Conservation (phyloP, 2,888 invertebrate species). For the Ormyrus thymus region DNA sequence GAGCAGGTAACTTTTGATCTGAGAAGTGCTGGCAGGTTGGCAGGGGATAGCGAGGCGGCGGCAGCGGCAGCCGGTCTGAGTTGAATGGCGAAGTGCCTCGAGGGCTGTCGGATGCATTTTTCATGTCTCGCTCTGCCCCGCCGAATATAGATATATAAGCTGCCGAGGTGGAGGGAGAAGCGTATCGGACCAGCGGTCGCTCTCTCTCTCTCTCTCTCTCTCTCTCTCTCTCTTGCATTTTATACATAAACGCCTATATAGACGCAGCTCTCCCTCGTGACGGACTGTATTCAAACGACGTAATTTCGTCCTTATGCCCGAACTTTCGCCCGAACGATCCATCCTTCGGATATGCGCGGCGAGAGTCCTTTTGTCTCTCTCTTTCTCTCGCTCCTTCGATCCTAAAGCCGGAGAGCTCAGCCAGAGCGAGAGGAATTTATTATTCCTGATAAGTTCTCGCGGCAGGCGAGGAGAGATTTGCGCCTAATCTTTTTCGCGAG, state of each 20-base stretch:
- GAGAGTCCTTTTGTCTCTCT: slow-evolving; percentile 43
- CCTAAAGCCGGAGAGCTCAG: slow-evolving; percentile 45
- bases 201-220: too few species aligned
- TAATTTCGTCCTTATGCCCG: slow-evolving; percentile 60
- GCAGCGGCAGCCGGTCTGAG: slow-evolving; percentile 60
- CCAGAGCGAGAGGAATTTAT: slow-evolving; percentile 61
- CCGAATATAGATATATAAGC: slow-evolving; percentile 33
- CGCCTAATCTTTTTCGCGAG: slow-evolving; percentile 53
- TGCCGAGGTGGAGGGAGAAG: not conserved
- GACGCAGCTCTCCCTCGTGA: slow-evolving; percentile 37
- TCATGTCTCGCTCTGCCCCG: slow-evolving; percentile 64
- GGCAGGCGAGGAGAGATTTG: slow-evolving; percentile 25
- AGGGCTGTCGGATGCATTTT: slow-evolving; percentile 72
- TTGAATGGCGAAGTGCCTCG: slow-evolving; percentile 70
- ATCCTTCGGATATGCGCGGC: slow-evolving; percentile 60
- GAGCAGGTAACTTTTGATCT: slow-evolving; percentile 72
- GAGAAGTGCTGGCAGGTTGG: slow-evolving; percentile 71
- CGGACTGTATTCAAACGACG: slow-evolving; percentile 65
- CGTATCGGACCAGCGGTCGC: not conserved
- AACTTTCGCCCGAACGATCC: slow-evolving; percentile 59
- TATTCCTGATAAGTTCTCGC: slow-evolving; percentile 66
- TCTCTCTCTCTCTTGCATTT: not conserved
- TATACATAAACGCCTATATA: slow-evolving; percentile 39
- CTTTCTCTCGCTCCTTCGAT: slow-evolving; percentile 10
- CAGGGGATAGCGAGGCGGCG: slow-evolving; percentile 52